Evolutionary conservation across 2,888 invertebrate species (phyloP).

Genomic region (Metellina segmentata): DNA sequence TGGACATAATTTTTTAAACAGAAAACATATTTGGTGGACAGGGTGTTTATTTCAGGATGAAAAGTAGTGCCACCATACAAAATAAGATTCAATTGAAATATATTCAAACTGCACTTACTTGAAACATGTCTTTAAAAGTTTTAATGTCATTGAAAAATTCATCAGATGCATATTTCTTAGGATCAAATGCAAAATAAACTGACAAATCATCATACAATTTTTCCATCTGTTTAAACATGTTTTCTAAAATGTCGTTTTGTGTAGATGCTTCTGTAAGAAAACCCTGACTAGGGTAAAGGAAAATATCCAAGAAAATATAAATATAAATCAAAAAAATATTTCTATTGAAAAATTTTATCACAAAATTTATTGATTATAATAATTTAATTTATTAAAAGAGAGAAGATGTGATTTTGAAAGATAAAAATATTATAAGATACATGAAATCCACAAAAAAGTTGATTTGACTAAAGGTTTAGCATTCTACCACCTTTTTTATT

Average conservation of each 20-base stretch:
- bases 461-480: too few relatives aligned
- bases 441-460: too few relatives aligned
- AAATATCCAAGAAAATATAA: neutral
- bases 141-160: constrained; percentile 98
- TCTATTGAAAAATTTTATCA: too few relatives aligned
- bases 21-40: too few relatives aligned
- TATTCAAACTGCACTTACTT: constrained; percentile 83
- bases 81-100: neutral
- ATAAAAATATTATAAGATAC: too few relatives aligned
- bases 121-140: constrained; percentile 94
- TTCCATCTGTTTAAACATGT: constrained; percentile 97
- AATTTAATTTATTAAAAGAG: too few relatives aligned
- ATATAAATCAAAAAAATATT: neutral
- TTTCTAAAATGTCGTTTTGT: constrained; percentile 92
- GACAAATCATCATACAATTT: constrained; percentile 90
- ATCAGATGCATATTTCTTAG: constrained; percentile 94
- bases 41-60: too few relatives aligned
- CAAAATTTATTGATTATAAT: too few relatives aligned
- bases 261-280: constrained; percentile 87
- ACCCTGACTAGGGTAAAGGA: constrained; percentile 66
- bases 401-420: too few relatives aligned
- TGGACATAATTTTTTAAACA: too few relatives aligned
- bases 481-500: neutral
- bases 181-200: constrained; percentile 95
- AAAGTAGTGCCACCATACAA: too few relatives aligned